Evolutionary conservation across 2,888 invertebrate species (phyloP).

Genomic region (Quadroppia sp.): DNA sequence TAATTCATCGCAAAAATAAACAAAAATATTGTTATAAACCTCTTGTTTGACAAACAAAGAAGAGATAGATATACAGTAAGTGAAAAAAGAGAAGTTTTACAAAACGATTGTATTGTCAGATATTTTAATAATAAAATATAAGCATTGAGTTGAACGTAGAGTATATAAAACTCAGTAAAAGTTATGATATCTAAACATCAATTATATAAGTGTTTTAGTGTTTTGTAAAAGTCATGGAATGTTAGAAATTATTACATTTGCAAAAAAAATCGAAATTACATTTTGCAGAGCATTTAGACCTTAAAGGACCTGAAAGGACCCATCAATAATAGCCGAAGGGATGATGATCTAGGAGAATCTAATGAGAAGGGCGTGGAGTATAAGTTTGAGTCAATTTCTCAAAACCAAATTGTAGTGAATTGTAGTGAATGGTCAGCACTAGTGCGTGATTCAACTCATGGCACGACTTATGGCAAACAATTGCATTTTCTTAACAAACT

Average conservation of each 20-base stretch:
- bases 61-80: no score
- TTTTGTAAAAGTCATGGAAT: slow-evolving; percentile 24
- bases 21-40: background rate
- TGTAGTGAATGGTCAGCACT: slow-evolving; percentile 21
- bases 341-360: background rate
- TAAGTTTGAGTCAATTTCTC: slow-evolving; percentile 6
- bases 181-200: slow-evolving; percentile 32
- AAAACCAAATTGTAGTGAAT: slow-evolving; percentile 31
- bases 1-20: slow-evolving; percentile 9
- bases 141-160: no score
- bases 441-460: background rate
- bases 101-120: no score
- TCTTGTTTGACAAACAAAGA: background rate
- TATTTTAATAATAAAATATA: no score
- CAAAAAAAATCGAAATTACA: background rate
- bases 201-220: slow-evolving; percentile 33
- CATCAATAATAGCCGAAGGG: slow-evolving; percentile 30
- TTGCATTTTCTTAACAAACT: no score
- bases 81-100: no score
- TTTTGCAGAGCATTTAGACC: background rate
- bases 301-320: slow-evolving; percentile 9
- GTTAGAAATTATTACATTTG: slow-evolving; percentile 29
- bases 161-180: background rate
- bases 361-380: slow-evolving; percentile 31
- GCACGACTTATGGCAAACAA: slow-evolving; percentile 9